These are phyloP conservation scores for Dasyornis broadbenti DNA, from an alignment of 2,113 vertebrate species.

Conservation along the genomic window DNA sequence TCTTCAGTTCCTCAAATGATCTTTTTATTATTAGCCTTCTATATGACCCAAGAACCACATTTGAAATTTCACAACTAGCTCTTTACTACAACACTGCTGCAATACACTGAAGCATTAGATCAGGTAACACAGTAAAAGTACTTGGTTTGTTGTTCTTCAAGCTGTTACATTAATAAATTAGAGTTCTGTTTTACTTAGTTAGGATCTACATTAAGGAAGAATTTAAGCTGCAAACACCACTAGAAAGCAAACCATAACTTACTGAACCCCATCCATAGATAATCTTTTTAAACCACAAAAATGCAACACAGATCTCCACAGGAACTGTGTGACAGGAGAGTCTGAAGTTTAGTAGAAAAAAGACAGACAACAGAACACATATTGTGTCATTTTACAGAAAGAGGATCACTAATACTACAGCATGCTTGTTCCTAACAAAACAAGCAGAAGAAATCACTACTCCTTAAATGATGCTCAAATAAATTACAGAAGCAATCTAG, in stretches of 20 bases:
- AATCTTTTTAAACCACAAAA: not conserved
- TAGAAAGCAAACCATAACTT: not conserved
- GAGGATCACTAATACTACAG: not conserved
- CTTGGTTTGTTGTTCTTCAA: not conserved
- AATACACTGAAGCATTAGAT: not conserved
- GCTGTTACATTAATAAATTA: not conserved
- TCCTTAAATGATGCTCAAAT: not conserved
- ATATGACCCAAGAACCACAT: not conserved
- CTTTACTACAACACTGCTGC: not conserved
- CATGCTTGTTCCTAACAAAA: not conserved
- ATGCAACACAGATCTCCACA: not conserved
- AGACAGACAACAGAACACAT: not conserved
- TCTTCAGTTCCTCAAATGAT: not conserved
- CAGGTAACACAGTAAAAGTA: not conserved
- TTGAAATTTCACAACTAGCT: not conserved
- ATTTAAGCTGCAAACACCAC: not conserved
- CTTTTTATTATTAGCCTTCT: not conserved
- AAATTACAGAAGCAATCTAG: not conserved
- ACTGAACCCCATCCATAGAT: not conserved
- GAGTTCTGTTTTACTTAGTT: not conserved
- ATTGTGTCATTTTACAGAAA: not conserved
- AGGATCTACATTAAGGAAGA: not conserved
- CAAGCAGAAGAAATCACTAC: not conserved
- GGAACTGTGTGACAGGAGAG: not conserved
- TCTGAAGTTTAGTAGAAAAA: not conserved